Evolutionary conservation across 2,888 invertebrate genomes (phyloP).

Genomic region (Drosophila putrida): DNA sequence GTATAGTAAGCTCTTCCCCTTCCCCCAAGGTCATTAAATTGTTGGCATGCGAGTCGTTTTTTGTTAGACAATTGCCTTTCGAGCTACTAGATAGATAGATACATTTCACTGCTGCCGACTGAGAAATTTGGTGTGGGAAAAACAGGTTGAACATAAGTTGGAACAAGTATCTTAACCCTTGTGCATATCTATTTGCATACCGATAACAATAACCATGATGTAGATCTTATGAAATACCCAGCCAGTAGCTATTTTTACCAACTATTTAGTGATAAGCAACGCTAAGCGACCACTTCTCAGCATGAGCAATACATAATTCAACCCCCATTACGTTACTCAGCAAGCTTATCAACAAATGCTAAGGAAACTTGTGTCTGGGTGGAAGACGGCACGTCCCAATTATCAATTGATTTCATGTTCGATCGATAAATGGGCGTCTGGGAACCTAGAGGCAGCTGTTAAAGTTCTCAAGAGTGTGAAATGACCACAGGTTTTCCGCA

Average conservation of each 20-base stretch:
- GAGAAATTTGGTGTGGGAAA: slow-evolving; percentile 6
- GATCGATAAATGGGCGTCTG: slow-evolving; percentile 28
- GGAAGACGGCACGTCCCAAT: slow-evolving; percentile 18
- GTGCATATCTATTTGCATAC: slow-evolving; percentile 12
- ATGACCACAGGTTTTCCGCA: slow-evolving; percentile 13
- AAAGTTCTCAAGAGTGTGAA: slow-evolving; percentile 29
- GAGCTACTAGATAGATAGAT: slow-evolving; percentile 5
- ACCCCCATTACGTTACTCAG: slow-evolving; percentile 11
- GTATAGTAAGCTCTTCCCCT: slow-evolving; percentile 8
- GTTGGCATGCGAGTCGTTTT: slow-evolving; percentile 27
- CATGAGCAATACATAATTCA: neutral
- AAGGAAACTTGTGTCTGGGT: neutral
- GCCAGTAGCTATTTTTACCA: slow-evolving; percentile 14
- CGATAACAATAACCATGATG: slow-evolving; percentile 3
- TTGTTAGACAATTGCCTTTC: slow-evolving; percentile 19
- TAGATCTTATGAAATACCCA: slow-evolving; percentile 34
- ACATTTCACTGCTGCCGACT: neutral
- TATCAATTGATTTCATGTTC: slow-evolving; percentile 37
- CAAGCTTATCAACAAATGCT: slow-evolving; percentile 5
- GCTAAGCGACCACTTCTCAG: neutral
- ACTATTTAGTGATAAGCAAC: slow-evolving; percentile 29
- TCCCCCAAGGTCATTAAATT: slow-evolving; percentile 40
- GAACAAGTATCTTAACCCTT: slow-evolving; percentile 35
- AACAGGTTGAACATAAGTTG: slow-evolving; percentile 36
- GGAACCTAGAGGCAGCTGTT: slow-evolving; percentile 29